Evolutionary conservation across 1,140 invertebrate genomes (phyloP).

Genomic region (Anagrus nilaparvatae): DNA sequence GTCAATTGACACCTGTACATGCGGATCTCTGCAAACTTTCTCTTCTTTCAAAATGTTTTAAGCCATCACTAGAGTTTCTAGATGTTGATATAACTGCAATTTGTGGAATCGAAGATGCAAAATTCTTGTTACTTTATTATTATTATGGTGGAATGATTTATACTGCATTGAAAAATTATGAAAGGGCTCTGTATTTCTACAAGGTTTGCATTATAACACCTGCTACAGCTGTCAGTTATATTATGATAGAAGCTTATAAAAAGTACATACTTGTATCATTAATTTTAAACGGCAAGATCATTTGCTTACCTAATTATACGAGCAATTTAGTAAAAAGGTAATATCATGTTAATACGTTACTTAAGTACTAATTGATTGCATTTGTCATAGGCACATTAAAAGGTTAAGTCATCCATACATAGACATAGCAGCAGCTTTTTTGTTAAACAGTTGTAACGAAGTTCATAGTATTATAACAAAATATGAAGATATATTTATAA

Average conservation of each 20-base stretch:
- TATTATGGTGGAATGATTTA: slow-evolving; percentile 98
- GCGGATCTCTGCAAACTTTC: slow-evolving; percentile 89
- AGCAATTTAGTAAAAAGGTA: slow-evolving; percentile 70
- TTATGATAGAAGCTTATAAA: slow-evolving; percentile 95
- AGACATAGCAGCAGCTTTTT: slow-evolving; percentile 77
- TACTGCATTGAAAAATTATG: slow-evolving; percentile 83
- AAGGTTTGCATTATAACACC: slow-evolving; percentile 91
- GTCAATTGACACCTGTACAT: slow-evolving; percentile 88
- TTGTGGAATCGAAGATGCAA: slow-evolving; percentile 75
- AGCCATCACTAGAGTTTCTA: slow-evolving; percentile 80
- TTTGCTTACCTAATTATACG: slow-evolving; percentile 76
- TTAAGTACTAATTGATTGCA: neutral
- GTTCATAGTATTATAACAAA: slow-evolving; percentile 62
- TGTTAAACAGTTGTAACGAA: slow-evolving; percentile 63
- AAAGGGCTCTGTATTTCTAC: slow-evolving; percentile 87
- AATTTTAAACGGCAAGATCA: slow-evolving; percentile 80
- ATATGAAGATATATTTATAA: slow-evolving; percentile 67
- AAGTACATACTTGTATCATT: slow-evolving; percentile 89
- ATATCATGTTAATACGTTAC: slow-evolving; percentile 3
- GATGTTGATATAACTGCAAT: slow-evolving; percentile 89
- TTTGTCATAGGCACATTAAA: slow-evolving; percentile 65
- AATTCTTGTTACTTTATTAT: slow-evolving; percentile 89
- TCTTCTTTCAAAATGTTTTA: slow-evolving; percentile 83
- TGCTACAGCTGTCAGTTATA: slow-evolving; percentile 85
- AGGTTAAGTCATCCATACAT: slow-evolving; percentile 85